Conservation (phyloP, 2,113 vertebrate genomes). For the Brachyhypopomus occidentalis region DNA sequence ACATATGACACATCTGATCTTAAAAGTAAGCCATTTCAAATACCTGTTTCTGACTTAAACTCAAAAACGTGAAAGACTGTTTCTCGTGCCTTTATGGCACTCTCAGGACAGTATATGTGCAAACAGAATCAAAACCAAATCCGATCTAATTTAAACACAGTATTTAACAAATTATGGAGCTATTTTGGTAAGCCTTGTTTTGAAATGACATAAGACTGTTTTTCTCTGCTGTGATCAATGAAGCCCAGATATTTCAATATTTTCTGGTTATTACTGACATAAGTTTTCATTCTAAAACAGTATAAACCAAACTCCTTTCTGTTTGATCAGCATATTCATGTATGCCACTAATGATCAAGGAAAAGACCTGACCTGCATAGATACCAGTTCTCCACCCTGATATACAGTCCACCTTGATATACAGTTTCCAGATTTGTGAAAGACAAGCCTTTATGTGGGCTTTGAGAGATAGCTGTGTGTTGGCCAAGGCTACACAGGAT, state of each 20-base stretch:
- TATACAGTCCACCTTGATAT: neutral
- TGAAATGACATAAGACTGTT: slow-evolving; percentile 22
- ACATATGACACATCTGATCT: no score
- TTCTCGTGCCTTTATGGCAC: neutral
- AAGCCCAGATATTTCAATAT: slow-evolving; percentile 21
- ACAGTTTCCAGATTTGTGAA: slow-evolving; percentile 40
- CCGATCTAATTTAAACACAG: slow-evolving; percentile 14
- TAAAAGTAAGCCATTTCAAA: no score
- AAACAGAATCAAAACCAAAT: slow-evolving; percentile 19
- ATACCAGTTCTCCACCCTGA: neutral
- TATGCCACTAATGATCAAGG: slow-evolving; percentile 20
- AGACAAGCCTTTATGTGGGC: slow-evolving; percentile 36
- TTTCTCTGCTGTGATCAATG: slow-evolving; percentile 19
- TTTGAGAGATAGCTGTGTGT: slow-evolving; percentile 12
- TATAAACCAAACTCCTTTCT: slow-evolving; percentile 8
- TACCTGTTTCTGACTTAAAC: no score
- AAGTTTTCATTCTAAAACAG: slow-evolving; percentile 2
- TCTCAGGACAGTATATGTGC: slow-evolving; percentile 1
- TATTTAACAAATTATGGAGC: slow-evolving; percentile 26
- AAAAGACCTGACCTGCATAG: neutral
- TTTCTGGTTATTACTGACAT: slow-evolving; percentile 20
- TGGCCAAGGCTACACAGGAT: slow-evolving; percentile 22
- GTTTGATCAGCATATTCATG: neutral
- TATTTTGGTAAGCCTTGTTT: slow-evolving; percentile 46
- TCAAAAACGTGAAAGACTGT: no score